These are phyloP conservation scores for Plodia interpunctella DNA, from an alignment of 1,140 invertebrate genomes.

Conservation along the genomic window DNA sequence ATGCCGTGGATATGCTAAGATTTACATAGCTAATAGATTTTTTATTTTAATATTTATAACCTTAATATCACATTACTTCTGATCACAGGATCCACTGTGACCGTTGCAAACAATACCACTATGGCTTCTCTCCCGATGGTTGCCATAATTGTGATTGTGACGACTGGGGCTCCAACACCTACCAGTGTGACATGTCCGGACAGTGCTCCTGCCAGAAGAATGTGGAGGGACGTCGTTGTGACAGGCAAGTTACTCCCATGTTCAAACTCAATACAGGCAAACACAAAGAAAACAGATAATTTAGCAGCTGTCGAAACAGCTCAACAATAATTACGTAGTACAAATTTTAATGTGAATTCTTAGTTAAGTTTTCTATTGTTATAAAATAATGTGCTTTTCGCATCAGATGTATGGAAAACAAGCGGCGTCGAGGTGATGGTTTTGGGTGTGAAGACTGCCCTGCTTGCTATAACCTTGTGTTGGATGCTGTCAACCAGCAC, in stretches of 20 bases:
- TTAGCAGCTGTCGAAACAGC: too few species aligned
- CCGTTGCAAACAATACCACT: conserved; percentile 89
- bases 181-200: conserved; percentile 89
- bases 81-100: conserved; percentile 84
- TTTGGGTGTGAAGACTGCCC: conserved; percentile 93
- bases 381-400: neutral
- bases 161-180: conserved; percentile 87
- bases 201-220: conserved; percentile 94
- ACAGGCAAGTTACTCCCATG: conserved; percentile 68
- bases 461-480: conserved; percentile 94
- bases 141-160: conserved; percentile 94
- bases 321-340: too few species aligned
- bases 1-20: too few species aligned
- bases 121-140: conserved; percentile 92
- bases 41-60: too few species aligned
- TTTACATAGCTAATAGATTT: too few species aligned
- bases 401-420: conserved; percentile 91
- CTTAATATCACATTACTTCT: too few species aligned
- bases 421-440: conserved; percentile 85
- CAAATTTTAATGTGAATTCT: too few species aligned
- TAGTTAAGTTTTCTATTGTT: too few species aligned
- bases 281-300: too few species aligned
- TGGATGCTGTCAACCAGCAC: conserved; percentile 91
- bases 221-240: conserved; percentile 93
- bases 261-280: neutral